Base-by-base conservation (phyloP, 2,113 vertebrate genomes). In the Ramphastos sulfuratus region DNA sequence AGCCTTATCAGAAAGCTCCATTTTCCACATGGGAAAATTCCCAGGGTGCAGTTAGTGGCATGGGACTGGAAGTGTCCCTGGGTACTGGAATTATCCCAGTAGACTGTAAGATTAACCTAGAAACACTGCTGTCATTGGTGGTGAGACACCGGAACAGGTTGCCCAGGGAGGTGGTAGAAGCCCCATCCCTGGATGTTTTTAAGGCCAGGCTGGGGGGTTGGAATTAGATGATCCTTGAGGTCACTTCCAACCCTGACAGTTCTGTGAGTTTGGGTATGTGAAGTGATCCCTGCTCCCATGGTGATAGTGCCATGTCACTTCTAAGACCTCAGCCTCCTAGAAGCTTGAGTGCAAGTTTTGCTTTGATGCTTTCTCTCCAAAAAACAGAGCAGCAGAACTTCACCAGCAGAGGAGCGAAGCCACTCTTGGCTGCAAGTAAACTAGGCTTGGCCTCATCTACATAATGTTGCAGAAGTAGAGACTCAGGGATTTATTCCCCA, bases 391-490 rank as follows among this genome's bases (percentile, higher is more conserved):
- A 44, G 66, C 81, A 82, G 78, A 76, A 71, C 64, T 35, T 79
- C 21, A 2, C 0, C 6, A 27, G 5, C 46, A 17, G 55, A 75
- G 55, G 1, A 33, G 11, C 0, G 0, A 17, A 55, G 52, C 56
- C 3, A 8, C 74, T 59, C 44, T 33, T 65, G 27, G 66, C 60
- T 37, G 74, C 11, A 48, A 52, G 48, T 11, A 21, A 46, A 1
- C 1, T 80, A 71, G 58, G 5, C 61, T 33, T n/a, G 6, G 9
- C 60, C 24, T 78, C 66, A 28, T 27, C 27, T 75, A 6, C 72
- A 23, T 15, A 25, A n/a, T 3, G 39, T 63, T 66, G 27, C 70
- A 18, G 73, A 15, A 27, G 31, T 15, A 6, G 65, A 54, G 55
- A 46, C 83, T 64, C 5, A 0, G 83, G 81, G 67, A 8, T 33